These are phyloP conservation scores for Tolypeutes matacus DNA, from an alignment of 2,797 vertebrate genomes.

Conservation along the genomic window DNA sequence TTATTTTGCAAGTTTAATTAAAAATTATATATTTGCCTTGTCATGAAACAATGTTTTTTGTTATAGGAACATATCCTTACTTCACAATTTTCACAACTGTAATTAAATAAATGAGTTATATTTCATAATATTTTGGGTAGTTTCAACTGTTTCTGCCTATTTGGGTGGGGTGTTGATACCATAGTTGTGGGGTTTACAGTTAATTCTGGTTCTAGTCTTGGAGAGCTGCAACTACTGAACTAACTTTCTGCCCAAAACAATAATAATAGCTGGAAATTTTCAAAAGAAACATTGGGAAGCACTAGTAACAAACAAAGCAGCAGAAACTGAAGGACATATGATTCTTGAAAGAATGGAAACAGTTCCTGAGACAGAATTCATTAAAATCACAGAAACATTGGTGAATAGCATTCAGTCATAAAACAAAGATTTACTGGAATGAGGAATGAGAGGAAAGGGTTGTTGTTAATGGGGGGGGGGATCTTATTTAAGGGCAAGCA, in stretches of 20 bases:
- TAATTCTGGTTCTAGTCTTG: background rate
- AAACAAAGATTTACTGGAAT: background rate
- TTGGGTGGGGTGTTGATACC: background rate
- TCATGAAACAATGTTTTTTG: background rate
- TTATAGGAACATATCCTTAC: background rate
- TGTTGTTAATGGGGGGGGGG: background rate
- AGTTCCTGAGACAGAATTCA: background rate
- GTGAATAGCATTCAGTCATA: background rate
- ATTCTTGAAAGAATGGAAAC: background rate
- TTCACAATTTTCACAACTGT: background rate
- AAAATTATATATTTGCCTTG: constrained; percentile 7
- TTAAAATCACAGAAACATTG: background rate
- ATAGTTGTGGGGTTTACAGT: background rate
- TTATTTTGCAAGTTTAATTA: background rate
- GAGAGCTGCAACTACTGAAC: background rate
- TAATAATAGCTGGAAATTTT: background rate
- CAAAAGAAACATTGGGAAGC: background rate
- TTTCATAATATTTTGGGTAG: background rate
- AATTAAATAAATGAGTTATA: background rate
- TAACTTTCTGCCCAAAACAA: background rate
- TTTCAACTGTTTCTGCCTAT: background rate
- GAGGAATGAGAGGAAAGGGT: background rate
- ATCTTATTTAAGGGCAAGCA: background rate
- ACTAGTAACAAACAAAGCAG: background rate
- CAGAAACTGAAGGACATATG: background rate